Conservation (phyloP, 2,888 invertebrate genomes). For the Apodemia mormo region DNA sequence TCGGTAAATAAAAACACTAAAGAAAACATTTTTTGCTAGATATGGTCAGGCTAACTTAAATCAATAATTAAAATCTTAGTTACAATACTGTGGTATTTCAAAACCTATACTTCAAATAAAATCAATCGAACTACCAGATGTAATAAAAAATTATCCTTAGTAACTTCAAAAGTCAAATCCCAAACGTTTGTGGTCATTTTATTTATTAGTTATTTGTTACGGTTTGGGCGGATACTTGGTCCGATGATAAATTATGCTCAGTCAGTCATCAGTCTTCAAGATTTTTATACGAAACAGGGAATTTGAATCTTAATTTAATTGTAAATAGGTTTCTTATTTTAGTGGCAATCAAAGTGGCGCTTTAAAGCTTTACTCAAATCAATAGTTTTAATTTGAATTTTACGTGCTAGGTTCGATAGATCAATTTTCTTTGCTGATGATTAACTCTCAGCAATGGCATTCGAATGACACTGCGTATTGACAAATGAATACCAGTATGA, state of each 20-base stretch:
- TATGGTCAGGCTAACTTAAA: background rate
- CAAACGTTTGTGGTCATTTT: slow-evolving; percentile 77
- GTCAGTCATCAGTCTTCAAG: slow-evolving; percentile 60
- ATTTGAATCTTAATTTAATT: slow-evolving; percentile 18
- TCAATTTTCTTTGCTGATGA: slow-evolving; percentile 45
- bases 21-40: no score
- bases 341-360: slow-evolving; percentile 27
- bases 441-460: slow-evolving; percentile 48
- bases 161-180: slow-evolving; percentile 56
- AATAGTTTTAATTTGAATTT: slow-evolving; percentile 51
- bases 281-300: background rate
- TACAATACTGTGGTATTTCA: background rate
- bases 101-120: background rate
- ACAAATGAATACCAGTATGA: slow-evolving; percentile 74
- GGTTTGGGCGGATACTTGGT: slow-evolving; percentile 77
- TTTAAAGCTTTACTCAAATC: slow-evolving; percentile 29
- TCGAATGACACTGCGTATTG: slow-evolving; percentile 72
- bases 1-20: no score
- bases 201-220: slow-evolving; percentile 78
- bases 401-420: slow-evolving; percentile 42
- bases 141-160: slow-evolving; percentile 18
- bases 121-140: background rate
- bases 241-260: slow-evolving; percentile 74
- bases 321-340: slow-evolving; percentile 10
- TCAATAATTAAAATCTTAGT: background rate